Base-by-base conservation (phyloP, 2,113 vertebrate genomes). In the Oryzias curvinotus region DNA sequence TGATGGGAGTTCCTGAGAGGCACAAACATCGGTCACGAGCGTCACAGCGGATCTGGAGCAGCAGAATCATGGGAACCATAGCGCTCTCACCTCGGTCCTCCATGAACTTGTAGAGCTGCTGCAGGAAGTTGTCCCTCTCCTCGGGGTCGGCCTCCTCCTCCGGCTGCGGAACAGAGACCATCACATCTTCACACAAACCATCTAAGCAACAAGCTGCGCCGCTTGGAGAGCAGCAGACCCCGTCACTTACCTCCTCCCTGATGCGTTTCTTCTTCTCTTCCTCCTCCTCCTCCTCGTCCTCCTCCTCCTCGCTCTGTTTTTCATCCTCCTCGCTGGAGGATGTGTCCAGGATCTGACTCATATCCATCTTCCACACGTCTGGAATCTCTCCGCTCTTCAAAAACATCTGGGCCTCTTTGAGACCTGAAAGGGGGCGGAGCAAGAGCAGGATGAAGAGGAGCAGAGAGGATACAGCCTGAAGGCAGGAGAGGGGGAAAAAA, bases 61-160 rank as follows among this genome's bases (percentile, higher is more conserved):
- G 21, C 26, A 4, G 26, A 28, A 28, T 26, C 25, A 12, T 25
- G 6, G 5, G 14, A 44, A 44, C 42, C 42, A 4, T 17, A 4
- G 5, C 47, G 1, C 7, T n/a, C 78, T 87, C 88, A 97, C 95
- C 97, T 96, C 96, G 91, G 93, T 99, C 97, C 91, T 98, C 97
- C 97, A 99, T 99, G 93, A 99, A 99, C 90, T 98, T 99, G 85
- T 99, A 99, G 65, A 99, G 95, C 91, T 99, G 97, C 88, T 98
- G 97, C 85, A 99, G 93, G 92, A 99, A 99, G 86, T 91, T 91
- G 87, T 98, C 97, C 83, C 95, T 95, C 93, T 99, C 97, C 85
- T 96, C 95, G 62, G 97, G 97, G 89, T 98, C 96, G 28, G 85
- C 91, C 84, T 99, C 97, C 86, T 98, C 96, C 85, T 99, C 97